Evolutionary conservation across 1,140 invertebrate species (phyloP).

Genomic region (Monochamus saltuarius): DNA sequence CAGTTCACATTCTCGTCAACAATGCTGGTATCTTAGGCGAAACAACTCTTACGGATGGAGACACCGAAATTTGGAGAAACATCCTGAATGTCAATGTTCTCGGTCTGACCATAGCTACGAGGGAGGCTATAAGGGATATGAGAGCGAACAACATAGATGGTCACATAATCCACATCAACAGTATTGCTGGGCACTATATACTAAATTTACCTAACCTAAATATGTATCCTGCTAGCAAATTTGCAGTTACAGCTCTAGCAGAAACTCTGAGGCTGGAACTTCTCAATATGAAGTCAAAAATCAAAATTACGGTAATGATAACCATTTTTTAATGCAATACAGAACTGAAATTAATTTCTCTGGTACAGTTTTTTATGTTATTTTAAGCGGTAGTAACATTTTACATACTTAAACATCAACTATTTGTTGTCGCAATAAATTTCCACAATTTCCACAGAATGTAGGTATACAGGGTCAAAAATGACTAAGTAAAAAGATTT

Average conservation of each 20-base stretch:
- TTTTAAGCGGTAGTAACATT: too few species aligned
- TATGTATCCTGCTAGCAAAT: conserved; percentile 59
- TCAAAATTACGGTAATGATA: conserved; percentile 51
- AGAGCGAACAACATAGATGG: conserved; percentile 60
- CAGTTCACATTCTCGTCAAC: conserved; percentile 59
- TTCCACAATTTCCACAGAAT: too few species aligned
- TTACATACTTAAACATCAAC: too few species aligned
- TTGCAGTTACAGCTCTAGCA: conserved; percentile 57
- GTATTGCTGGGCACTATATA: conserved; percentile 50
- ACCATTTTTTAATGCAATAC: too few species aligned
- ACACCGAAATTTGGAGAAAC: conserved; percentile 10
- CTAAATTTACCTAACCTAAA: conserved; percentile 28
- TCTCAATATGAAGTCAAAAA: conserved; percentile 40
- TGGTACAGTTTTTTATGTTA: too few species aligned
- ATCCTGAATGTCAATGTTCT: conserved; percentile 46
- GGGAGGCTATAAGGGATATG: conserved; percentile 63
- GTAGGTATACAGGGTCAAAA: too few species aligned
- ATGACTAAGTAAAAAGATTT: too few species aligned
- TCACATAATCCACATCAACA: conserved; percentile 67
- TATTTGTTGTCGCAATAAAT: too few species aligned
- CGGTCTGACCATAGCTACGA: conserved; percentile 64
- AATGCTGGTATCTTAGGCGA: conserved; percentile 40
- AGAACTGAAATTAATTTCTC: too few species aligned
- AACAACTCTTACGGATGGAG: conserved; percentile 39
- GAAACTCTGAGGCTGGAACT: conserved; percentile 59